Base-by-base conservation (phyloP, 2,113 vertebrate species). In the Lophochroa leadbeateri region DNA sequence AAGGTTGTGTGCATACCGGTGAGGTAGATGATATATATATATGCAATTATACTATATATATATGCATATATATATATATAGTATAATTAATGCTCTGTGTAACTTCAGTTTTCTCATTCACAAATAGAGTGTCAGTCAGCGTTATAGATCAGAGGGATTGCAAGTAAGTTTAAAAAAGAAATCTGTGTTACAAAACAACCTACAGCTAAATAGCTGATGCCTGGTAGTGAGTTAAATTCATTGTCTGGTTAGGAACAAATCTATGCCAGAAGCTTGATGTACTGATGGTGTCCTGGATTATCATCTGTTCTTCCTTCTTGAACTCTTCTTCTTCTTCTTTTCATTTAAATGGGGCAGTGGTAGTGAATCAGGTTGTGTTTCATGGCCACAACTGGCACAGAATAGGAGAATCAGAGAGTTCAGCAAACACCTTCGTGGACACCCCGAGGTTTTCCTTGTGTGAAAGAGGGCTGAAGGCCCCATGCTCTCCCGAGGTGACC, bases 401-500 rank as follows among this genome's bases (percentile, higher is more conserved):
- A 37, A 19, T 3, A 47, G 63, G 27, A 29, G 16, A 28, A 57
- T 46, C 29, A 14, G 16, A 1, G 1, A 67, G 28, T 33, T 60
- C 63, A 61, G 58, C 69, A 15, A 55, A 47, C 0, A 0, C 11
- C 57, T 37, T 39, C 13, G 2, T 20, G 46, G 41, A 70, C 72
- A 79, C 15, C 60, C 19, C 0, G 0, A 44, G 33, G 8, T 18
- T 70, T 44, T 43, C 33, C 63, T 77, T 1, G 1, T 33, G 43
- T 72, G 53, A 19, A 13, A 50, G 46, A 55, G 50, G 11, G 33
- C 13, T 55, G 64, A 37, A 81, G 53, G 28, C n/a, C 39, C 20
- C 43, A 10, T 1, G 1, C 17, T 14, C 8, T 44, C 61, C 61
- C 0, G 0, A 25, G 8, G 17, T 64, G 33, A 64, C 17, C 11